phyloP scores from a whole-genome alignment of 2,797 vertebrate genomes.

The Ctenopoma kingsleyae region DNA sequence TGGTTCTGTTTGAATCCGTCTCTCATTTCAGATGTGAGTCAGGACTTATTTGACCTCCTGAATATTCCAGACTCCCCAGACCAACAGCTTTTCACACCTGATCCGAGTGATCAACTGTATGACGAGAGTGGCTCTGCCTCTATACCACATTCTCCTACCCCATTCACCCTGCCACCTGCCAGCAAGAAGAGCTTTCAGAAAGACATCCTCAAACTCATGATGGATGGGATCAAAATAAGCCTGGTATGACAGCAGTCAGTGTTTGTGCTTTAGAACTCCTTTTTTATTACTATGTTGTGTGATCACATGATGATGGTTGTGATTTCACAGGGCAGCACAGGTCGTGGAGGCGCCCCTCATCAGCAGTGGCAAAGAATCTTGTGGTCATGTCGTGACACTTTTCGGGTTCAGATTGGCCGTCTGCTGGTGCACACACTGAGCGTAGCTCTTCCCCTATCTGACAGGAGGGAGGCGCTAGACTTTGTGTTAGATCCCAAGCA shows the following conservation, averaged over 20 bases:
- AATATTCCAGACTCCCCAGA: constrained; percentile 89
- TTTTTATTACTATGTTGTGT: neutral
- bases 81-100: constrained; percentile 81
- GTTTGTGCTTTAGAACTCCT: neutral
- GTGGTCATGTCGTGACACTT: constrained; percentile 92
- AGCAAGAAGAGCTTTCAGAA: constrained; percentile 92
- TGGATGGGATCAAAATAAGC: constrained; percentile 92
- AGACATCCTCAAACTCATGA: constrained; percentile 91
- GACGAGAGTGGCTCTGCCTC: constrained; percentile 85
- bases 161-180: constrained; percentile 77
- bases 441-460: constrained; percentile 84
- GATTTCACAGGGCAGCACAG: constrained; percentile 79
- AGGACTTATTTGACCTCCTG: constrained; percentile 90
- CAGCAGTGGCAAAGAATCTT: constrained; percentile 95
- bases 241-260: constrained; percentile 75
- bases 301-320: constrained; percentile 5
- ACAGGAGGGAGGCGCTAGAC: constrained; percentile 90
- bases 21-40: constrained; percentile 85
- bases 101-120: constrained; percentile 78
- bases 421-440: constrained; percentile 92
- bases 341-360: constrained; percentile 85
- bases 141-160: constrained; percentile 77
- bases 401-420: constrained; percentile 93
- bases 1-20: constrained; percentile 6
- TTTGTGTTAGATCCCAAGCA: constrained; percentile 89